phyloP scores from a whole-genome alignment of 2,888 invertebrate genomes.

The Girardia tigrina region DNA sequence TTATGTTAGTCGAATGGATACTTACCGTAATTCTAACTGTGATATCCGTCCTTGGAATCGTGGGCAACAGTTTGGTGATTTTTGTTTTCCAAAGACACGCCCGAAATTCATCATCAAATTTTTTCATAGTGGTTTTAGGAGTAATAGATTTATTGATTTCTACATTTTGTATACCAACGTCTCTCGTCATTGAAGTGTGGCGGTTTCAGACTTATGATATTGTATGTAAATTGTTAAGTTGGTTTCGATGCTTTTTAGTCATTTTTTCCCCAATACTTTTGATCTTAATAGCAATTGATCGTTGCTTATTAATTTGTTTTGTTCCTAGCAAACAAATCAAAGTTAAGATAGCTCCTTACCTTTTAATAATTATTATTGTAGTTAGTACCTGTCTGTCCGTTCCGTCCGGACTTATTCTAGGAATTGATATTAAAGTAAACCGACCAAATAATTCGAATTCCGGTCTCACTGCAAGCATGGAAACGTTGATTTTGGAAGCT shows the following conservation, averaged over 20 bases:
- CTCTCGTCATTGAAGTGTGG: neutral
- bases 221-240: conserved; percentile 13
- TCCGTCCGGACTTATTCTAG: neutral
- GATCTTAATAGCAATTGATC: neutral
- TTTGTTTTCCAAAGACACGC: conserved; percentile 10
- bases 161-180: neutral
- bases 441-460: neutral
- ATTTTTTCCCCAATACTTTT: neutral
- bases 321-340: conserved; percentile 12
- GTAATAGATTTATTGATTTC: neutral
- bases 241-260: conserved; percentile 7
- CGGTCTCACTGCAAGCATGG: neutral
- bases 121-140: neutral
- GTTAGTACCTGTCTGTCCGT: neutral
- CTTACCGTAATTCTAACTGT: neutral
- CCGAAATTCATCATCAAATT: neutral
- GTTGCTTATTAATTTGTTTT: conserved; percentile 4
- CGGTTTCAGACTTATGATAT: neutral
- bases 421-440: neutral
- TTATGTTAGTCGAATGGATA: neutral
- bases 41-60: neutral
- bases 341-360: neutral
- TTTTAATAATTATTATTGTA: conserved; percentile 5
- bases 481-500: neutral
- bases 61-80: neutral